Base-by-base conservation (phyloP, 2,797 vertebrate genomes). In the Enteromius viviparus region DNA sequence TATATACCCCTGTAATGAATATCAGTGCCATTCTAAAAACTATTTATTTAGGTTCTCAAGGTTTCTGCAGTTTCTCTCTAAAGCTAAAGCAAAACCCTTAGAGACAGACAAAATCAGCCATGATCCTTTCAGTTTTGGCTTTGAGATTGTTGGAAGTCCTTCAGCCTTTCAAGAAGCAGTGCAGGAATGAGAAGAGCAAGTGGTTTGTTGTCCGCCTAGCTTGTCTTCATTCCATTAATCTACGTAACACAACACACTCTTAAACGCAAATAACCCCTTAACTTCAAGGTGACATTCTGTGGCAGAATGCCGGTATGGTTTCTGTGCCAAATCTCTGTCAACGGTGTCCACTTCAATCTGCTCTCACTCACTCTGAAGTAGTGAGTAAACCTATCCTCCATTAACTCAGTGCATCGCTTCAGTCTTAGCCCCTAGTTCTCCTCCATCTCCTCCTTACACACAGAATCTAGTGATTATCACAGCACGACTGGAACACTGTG, bases 401-500 rank as follows among this genome's bases (percentile, higher is more conserved):
- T 83, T 83, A 83, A 60, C 65, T 83, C 26, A 77, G 64, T 69
- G 12, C 53, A 60, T 17, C 14, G 19, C 53, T 60, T 68, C 40
- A 37, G 45, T 32, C 69, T 49, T 70, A 58, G 64, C 19, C 68
- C 19, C 42, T 49, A 45, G 21, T 34, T 53, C 26, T 72, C 6
- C 49, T 51, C 45, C 40, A 55, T 53, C 26, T 71, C 12, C 49
- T 60, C 32, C 37, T 58, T 34, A 40, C 45, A 69, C 78, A 72
- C 69, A 82, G 78, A 53, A 55, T 58, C 60, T 65, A 40, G 81
- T 84, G 78, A 81, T 85, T 72, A 83, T 76, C 77, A 74, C 84
- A 62, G 60, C 60, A 77, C n/a, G 84, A 51, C 65, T 60, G 40
- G 47, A 70, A 47, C 65, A n/a, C 42, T 53, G 42, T 71, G 47